Evolutionary conservation across 1,140 invertebrate species (phyloP).

Genomic region (Artemia franciscana): DNA sequence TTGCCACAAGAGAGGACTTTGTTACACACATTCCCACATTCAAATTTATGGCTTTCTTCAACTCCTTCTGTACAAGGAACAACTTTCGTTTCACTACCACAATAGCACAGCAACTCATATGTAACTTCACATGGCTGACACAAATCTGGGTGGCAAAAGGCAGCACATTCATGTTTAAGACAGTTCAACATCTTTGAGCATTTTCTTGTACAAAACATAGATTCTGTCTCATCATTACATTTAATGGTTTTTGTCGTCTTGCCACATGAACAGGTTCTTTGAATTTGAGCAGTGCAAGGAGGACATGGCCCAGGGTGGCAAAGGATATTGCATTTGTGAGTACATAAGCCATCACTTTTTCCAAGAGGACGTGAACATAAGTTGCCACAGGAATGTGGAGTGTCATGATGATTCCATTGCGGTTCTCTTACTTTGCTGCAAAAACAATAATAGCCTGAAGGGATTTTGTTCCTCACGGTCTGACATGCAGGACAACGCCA

Average conservation of each 20-base stretch:
- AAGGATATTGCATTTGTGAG: constrained; percentile 56
- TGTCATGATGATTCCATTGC: constrained; percentile 40
- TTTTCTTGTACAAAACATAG: constrained; percentile 8
- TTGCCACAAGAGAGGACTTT: constrained; percentile 43
- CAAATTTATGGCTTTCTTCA: constrained; percentile 27
- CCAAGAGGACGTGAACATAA: constrained; percentile 34
- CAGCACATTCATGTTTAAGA: constrained; percentile 21
- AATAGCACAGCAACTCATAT: constrained; percentile 27
- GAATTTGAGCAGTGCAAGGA: constrained; percentile 38
- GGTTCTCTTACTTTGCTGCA: constrained; percentile 51
- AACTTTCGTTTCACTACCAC: constrained; percentile 36
- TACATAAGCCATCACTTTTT: constrained; percentile 27
- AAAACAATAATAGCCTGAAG: constrained; percentile 52
- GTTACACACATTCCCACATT: constrained; percentile 44
- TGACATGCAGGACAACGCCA: constrained; percentile 88
- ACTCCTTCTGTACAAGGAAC: constrained; percentile 30
- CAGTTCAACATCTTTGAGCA: constrained; percentile 22
- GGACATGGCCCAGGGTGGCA: constrained; percentile 72
- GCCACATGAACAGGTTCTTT: constrained; percentile 25
- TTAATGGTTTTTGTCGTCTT: constrained; percentile 15
- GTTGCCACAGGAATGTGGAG: constrained; percentile 72
- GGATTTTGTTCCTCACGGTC: constrained; percentile 36
- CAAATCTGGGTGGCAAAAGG: constrained; percentile 21
- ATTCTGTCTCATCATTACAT: constrained; percentile 6
- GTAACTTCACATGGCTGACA: constrained; percentile 16